Conservation (phyloP, 2,888 invertebrate species). For the Neoaliturus tenellus region DNA sequence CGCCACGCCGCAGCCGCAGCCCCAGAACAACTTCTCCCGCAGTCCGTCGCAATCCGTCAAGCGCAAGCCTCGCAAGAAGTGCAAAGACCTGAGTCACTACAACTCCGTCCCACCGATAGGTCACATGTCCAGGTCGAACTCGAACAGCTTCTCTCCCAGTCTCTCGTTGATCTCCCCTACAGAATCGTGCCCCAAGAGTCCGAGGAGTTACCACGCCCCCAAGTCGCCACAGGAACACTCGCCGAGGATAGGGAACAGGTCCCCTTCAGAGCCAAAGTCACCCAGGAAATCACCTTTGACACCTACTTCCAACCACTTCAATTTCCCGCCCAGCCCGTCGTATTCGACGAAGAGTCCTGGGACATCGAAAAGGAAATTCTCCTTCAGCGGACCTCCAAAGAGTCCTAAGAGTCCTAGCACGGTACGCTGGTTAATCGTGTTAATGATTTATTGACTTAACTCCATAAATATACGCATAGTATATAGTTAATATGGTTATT, state of each 20-base stretch:
- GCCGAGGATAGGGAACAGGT: constrained; percentile 56
- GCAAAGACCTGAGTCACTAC: constrained; percentile 59
- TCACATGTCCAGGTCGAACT: constrained; percentile 41
- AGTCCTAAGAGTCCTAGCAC: constrained; percentile 68
- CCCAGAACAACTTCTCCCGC: constrained; percentile 10
- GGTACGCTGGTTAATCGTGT: no score
- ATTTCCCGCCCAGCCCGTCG: constrained; percentile 57
- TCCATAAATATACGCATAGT: no score
- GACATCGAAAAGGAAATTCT: constrained; percentile 33
- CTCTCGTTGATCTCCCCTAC: constrained; percentile 42
- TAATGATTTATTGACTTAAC: no score
- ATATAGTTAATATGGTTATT: no score
- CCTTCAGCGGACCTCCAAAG: constrained; percentile 49
- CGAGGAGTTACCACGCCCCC: constrained; percentile 46
- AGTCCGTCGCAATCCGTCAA: constrained; percentile 57
- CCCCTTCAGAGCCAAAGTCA: constrained; percentile 55
- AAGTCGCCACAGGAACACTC: constrained; percentile 46
- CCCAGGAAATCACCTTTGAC: constrained; percentile 51
- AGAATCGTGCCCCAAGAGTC: constrained; percentile 42
- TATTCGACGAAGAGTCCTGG: constrained; percentile 39
- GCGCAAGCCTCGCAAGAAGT: constrained; percentile 54
- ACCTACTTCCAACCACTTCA: constrained; percentile 47
- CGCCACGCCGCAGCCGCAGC: not conserved
- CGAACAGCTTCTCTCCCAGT: constrained; percentile 45
- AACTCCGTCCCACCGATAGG: constrained; percentile 57